These are phyloP conservation scores for Eidolon helvum DNA, from an alignment of 2,113 vertebrate species.

Conservation along the genomic window DNA sequence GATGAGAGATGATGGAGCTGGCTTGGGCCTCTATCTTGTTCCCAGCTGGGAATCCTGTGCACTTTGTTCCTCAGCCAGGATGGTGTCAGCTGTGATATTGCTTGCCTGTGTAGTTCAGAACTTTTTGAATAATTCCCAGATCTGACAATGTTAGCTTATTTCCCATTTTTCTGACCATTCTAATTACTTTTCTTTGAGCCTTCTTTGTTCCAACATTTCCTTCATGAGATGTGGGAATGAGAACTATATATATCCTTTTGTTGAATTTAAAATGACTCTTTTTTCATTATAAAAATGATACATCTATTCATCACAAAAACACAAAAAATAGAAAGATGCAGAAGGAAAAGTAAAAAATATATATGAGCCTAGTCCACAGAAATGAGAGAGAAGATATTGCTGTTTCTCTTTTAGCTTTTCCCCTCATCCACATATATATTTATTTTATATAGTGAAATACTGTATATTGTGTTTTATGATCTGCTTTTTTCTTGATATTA, in stretches of 20 bases:
- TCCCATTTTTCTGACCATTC: background rate
- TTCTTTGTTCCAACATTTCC: background rate
- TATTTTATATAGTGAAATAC: background rate
- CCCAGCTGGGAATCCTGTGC: background rate
- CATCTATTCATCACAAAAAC: background rate
- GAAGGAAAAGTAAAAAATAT: background rate
- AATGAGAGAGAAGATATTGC: background rate
- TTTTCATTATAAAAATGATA: conserved; percentile 12
- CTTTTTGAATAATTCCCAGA: background rate
- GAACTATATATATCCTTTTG: background rate
- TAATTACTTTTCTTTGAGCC: background rate
- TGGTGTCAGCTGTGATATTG: background rate
- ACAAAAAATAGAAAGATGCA: background rate
- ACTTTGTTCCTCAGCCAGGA: background rate
- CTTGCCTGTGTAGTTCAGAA: background rate
- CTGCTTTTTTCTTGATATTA: background rate
- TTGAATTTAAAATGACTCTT: conserved; percentile 5
- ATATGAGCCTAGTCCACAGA: background rate
- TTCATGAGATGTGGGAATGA: background rate
- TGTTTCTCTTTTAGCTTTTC: background rate
- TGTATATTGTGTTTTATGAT: background rate
- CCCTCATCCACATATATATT: background rate
- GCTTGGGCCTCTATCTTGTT: background rate
- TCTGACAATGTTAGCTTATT: background rate
- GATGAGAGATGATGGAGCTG: background rate